phyloP scores from a whole-genome alignment of 2,797 vertebrate genomes.

The Pogonophryne albipinna region DNA sequence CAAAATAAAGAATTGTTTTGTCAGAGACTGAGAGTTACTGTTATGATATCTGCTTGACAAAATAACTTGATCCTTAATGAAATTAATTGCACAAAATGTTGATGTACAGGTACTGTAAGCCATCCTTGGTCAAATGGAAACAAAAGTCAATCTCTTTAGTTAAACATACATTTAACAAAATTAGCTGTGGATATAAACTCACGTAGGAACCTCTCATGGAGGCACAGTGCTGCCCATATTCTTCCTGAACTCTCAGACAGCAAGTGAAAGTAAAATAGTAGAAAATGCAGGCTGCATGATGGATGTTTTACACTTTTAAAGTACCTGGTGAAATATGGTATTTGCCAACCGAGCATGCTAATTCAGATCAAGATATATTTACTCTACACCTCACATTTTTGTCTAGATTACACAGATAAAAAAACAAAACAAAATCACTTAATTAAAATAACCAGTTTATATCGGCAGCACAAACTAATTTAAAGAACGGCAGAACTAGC shows the following conservation, averaged over 20 bases:
- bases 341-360: no score
- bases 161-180: slow-evolving; percentile 5
- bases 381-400: no score
- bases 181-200: slow-evolving; percentile 3
- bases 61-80: no score
- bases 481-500: no score
- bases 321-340: no score
- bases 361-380: no score
- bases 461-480: no score
- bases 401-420: no score
- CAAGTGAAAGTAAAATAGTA: background rate
- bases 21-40: background rate
- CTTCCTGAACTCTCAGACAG: slow-evolving; percentile 24
- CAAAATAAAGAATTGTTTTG: background rate
- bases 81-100: background rate
- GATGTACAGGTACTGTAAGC: background rate
- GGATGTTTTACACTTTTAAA: no score
- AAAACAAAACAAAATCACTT: no score
- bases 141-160: background rate
- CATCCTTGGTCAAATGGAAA: no score
- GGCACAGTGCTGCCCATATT: background rate
- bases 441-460: no score
- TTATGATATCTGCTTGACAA: background rate
- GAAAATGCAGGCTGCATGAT: background rate
- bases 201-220: background rate